Conservation (phyloP, 1,140 invertebrate genomes). For the Mercenaria mercenaria region DNA sequence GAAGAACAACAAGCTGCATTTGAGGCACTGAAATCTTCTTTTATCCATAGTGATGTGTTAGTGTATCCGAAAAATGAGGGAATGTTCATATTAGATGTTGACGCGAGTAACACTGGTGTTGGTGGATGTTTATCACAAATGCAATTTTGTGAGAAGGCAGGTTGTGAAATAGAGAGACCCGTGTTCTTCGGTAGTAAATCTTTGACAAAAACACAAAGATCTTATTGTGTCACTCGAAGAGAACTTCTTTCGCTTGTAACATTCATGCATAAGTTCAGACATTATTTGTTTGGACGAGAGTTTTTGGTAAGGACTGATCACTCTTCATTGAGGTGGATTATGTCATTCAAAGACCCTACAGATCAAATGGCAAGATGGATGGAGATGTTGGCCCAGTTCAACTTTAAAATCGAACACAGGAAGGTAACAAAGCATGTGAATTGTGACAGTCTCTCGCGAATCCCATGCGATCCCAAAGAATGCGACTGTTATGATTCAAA, state of each 20-base stretch:
- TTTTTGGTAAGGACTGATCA: slow-evolving; percentile 71
- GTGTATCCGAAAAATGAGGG: not conserved
- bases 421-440: slow-evolving; percentile 58
- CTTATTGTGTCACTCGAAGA: slow-evolving; percentile 29
- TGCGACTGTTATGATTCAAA: not conserved
- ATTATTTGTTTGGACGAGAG: slow-evolving; percentile 66
- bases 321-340: slow-evolving; percentile 64
- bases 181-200: not conserved
- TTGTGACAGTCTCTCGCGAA: slow-evolving; percentile 59
- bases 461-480: not conserved
- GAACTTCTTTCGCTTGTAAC: slow-evolving; percentile 62
- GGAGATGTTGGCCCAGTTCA: slow-evolving; percentile 64
- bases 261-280: slow-evolving; percentile 62
- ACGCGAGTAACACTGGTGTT: not conserved
- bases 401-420: slow-evolving; percentile 60
- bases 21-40: not conserved
- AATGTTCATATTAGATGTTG: not conserved
- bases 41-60: not conserved
- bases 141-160: not conserved
- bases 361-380: slow-evolving; percentile 74
- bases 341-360: slow-evolving; percentile 53
- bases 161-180: not conserved
- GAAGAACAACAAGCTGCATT: slow-evolving; percentile 22
- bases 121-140: not conserved
- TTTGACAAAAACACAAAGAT: not conserved